phyloP scores from a whole-genome alignment of 2,797 vertebrate species.

The Chaetophractus vellerosus region DNA sequence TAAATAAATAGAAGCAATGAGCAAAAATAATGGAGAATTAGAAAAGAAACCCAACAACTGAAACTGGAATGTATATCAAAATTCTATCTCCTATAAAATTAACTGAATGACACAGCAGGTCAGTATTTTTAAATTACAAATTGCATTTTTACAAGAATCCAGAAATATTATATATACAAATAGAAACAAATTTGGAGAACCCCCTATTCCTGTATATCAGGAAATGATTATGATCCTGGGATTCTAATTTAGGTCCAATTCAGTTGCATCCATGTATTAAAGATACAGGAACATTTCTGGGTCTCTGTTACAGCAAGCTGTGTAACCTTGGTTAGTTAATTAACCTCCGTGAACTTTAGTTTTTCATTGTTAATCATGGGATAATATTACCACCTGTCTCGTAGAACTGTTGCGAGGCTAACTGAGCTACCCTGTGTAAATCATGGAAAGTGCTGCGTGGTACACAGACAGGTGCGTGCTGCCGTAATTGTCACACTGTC shows the following conservation, averaged over 20 bases:
- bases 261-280: neutral
- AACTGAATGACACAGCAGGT: neutral
- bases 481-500: neutral
- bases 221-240: neutral
- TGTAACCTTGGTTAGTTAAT: neutral
- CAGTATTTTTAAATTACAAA: neutral
- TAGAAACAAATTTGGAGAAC: neutral
- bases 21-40: neutral
- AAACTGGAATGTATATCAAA: neutral
- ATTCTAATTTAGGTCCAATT: neutral
- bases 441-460: neutral
- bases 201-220: neutral
- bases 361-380: neutral
- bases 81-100: neutral
- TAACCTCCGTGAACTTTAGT: too few relatives aligned
- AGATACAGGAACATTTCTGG: neutral
- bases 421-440: neutral
- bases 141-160: neutral
- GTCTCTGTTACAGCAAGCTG: neutral
- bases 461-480: neutral
- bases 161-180: neutral
- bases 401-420: neutral
- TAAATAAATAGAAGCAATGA: neutral
- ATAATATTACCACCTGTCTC: neutral
- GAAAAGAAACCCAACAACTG: neutral